A percentile compares a stretch with the other conserved stretches of the same genome.
Conservation (phyloP, 2,888 invertebrate species). For the Diarsia rubi region DNA sequence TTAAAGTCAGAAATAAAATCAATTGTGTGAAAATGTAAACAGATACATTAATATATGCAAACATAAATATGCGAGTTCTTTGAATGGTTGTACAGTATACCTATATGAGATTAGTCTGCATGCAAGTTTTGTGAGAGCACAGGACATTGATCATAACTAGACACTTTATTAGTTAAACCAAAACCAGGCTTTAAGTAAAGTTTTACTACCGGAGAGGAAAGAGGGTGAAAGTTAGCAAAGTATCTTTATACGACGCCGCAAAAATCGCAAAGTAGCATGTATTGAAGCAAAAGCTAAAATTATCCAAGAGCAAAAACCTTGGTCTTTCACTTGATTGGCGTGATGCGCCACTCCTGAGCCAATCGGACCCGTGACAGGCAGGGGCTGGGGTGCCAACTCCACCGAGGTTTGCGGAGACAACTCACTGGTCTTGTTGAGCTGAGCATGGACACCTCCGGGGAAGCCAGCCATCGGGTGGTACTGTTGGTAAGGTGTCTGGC, state of each 20-base stretch:
- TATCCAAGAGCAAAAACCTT: constrained; percentile 86
- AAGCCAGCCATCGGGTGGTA: constrained; percentile 90
- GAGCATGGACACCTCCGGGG: constrained; percentile 86
- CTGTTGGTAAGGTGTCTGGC: constrained; percentile 88
- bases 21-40: constrained; percentile 21
- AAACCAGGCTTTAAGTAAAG: constrained; percentile 4
- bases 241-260: constrained; percentile 72
- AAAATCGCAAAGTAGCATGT: constrained; percentile 88
- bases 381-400: constrained; percentile 83
- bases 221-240: constrained; percentile 48
- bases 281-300: constrained; percentile 81
- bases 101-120: constrained; percentile 29
- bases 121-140: constrained; percentile 57
- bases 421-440: constrained; percentile 90
- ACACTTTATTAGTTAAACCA: constrained; percentile 46
- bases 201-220: neutral
- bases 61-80: constrained; percentile 17
- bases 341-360: constrained; percentile 87
- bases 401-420: constrained; percentile 87
- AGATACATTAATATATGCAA: constrained; percentile 27
- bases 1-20: constrained; percentile 13
- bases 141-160: constrained; percentile 54
- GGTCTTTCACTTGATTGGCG: constrained; percentile 90
- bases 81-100: constrained; percentile 9
- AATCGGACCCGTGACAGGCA: constrained; percentile 83